These are phyloP conservation scores for Lordiphosa fenestrarum DNA, from an alignment of 2,888 invertebrate genomes.

Conservation along the genomic window DNA sequence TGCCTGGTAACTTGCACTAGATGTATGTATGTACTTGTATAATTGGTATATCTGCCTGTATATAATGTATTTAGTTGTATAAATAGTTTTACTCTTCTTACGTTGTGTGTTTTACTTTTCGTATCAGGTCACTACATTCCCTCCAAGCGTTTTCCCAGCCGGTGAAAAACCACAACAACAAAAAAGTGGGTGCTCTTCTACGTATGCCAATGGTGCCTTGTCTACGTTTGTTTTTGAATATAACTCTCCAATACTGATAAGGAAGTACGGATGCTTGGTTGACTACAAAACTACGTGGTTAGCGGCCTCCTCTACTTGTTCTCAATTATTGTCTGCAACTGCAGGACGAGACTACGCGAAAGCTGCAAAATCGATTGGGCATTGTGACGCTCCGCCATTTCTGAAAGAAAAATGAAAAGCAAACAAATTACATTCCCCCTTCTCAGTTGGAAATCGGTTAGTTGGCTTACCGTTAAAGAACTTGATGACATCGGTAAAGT, in stretches of 20 bases:
- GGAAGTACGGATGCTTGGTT: slow-evolving; percentile 38
- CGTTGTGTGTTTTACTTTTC: slow-evolving; percentile 15
- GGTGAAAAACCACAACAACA: slow-evolving; percentile 35
- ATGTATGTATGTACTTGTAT: slow-evolving; percentile 15
- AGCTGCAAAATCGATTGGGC: slow-evolving; percentile 90
- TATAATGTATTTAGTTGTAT: slow-evolving; percentile 32
- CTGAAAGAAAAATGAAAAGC: slow-evolving; percentile 82
- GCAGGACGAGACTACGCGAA: slow-evolving; percentile 92
- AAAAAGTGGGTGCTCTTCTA: slow-evolving; percentile 7
- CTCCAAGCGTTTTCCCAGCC: slow-evolving; percentile 23
- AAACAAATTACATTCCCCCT: too few species aligned
- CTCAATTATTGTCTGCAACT: slow-evolving; percentile 95
- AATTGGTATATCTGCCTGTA: slow-evolving; percentile 34
- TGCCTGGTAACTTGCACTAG: slow-evolving; percentile 40
- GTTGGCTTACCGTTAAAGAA: slow-evolving; percentile 93
- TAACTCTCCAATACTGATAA: slow-evolving; percentile 44
- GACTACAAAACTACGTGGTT: slow-evolving; percentile 6
- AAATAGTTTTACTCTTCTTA: slow-evolving; percentile 25
- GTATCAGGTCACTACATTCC: slow-evolving; percentile 71
- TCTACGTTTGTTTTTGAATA: slow-evolving; percentile 1
- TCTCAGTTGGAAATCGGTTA: too few species aligned
- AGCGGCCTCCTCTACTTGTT: slow-evolving; percentile 85
- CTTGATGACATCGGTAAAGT: slow-evolving; percentile 98
- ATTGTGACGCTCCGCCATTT: slow-evolving; percentile 98
- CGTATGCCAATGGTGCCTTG: not conserved